A percentile compares a stretch with the other conserved stretches of the same genome.
Evolutionary conservation across 2,113 vertebrate species (phyloP).

Genomic region (Gnathonemus longibarbis): DNA sequence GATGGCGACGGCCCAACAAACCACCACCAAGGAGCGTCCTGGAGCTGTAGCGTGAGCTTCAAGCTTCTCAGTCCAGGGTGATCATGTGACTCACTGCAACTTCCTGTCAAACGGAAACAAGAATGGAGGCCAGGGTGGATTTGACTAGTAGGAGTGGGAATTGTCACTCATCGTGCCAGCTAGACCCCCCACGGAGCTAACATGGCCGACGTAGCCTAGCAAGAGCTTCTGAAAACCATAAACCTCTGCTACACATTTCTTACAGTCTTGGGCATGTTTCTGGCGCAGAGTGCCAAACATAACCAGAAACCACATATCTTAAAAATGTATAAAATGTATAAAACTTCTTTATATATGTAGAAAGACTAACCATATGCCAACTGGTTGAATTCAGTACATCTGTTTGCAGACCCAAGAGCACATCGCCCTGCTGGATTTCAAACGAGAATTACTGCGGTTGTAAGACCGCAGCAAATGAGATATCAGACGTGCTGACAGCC

Average conservation of each 20-base stretch:
- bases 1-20: not conserved
- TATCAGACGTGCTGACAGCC: slow-evolving; percentile 3
- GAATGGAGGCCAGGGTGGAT: not conserved
- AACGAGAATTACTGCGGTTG: not conserved
- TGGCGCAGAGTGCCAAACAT: not conserved
- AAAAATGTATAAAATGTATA: slow-evolving; percentile 5
- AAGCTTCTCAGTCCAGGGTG: not conserved
- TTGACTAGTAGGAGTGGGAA: not conserved
- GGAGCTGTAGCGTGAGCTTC: not conserved
- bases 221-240: not conserved
- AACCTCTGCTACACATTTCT: not conserved
- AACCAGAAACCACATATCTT: not conserved
- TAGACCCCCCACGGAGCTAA: not conserved
- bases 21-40: not conserved
- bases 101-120: not conserved
- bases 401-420: not conserved
- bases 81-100: not conserved
- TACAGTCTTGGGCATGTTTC: not conserved
- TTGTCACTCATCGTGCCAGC: not conserved
- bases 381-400: not conserved
- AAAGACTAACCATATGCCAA: not conserved
- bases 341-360: not conserved
- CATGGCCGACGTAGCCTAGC: not conserved
- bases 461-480: not conserved
- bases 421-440: not conserved